Evolutionary conservation across 1,140 invertebrate genomes (phyloP).

Genomic region (Drosophila watanabei): DNA sequence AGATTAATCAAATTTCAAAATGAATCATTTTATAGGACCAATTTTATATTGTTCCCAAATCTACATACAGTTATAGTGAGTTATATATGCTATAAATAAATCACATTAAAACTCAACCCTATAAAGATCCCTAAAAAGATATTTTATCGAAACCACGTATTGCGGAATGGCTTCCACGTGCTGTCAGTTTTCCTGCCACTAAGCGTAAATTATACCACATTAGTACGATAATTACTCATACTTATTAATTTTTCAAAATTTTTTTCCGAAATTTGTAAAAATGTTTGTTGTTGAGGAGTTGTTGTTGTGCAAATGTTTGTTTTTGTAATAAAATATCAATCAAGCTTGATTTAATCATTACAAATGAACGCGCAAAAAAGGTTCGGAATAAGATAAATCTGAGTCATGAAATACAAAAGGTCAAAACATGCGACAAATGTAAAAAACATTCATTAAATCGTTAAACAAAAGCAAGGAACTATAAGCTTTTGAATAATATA

Average conservation of each 20-base stretch:
- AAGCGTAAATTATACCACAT: background rate
- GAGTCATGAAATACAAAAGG: background rate
- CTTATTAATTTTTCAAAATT: no score
- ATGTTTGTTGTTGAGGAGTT: no score
- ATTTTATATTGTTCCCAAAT: background rate
- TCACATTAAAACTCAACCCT: background rate
- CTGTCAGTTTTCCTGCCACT: background rate
- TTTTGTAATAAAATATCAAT: no score
- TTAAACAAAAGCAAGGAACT: background rate
- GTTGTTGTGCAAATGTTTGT: no score
- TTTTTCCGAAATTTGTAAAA: no score
- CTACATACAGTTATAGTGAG: background rate
- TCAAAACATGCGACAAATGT: background rate
- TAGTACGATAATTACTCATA: no score
- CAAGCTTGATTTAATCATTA: slow-evolving; percentile 2
- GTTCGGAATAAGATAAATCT: background rate
- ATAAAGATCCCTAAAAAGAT: background rate
- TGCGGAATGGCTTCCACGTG: background rate
- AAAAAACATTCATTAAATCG: background rate
- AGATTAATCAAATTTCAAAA: background rate
- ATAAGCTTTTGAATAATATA: background rate
- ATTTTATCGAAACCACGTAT: background rate
- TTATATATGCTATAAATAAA: background rate
- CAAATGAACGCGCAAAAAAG: background rate
- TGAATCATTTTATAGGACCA: background rate